Base-by-base conservation (phyloP, 2,113 vertebrate genomes). In the Phyllopteryx taeniolatus region DNA sequence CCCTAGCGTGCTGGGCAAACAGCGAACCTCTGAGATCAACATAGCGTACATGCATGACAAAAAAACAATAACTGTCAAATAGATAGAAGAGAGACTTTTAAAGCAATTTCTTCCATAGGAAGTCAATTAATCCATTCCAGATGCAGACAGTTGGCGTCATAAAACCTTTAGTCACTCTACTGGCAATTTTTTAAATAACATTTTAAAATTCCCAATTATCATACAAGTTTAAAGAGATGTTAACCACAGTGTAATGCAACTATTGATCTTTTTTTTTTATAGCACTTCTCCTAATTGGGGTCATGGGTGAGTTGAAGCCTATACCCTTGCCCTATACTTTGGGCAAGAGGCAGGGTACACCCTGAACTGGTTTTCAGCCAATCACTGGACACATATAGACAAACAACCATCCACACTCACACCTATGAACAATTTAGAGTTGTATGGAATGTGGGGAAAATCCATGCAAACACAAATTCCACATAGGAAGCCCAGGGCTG, bases 1-100 rank as follows among this genome's bases (percentile, higher is more conserved):
- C 82, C 79, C 89, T 75, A 70, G 86, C 87, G 84, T 87, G 80
- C 82, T 87, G 74, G 85, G 87, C 87, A 84, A 90, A 90, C 83
- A 88, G 79, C 87, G 79, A 81, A 77, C 79, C 70, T 82, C 72
- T 79, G 83, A 78, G 66, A 63, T 73, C 33, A 70, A 73, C n/a
- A 31, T 46, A 74, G 47, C 68, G 59, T 76, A 56, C 77, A 66
- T 47, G 22, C 22, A 4, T 31, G 64, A 31, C 13, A 22, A 17
- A 10, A 31, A 35, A 61, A 19, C 17, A 13, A 59, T 13, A 15
- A 35, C 14, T 60, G 13, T 1, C 8, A 17, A 59, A 5, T 59
- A 59, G 27, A 35, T 15, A 61, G 15, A 61, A 35, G 14, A 61
- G 59, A 14, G 35, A 14, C 31, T 61, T 61, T 61, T 6, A 8